A percentile compares a stretch with the other conserved stretches of the same genome.
These are phyloP conservation scores for Maconellicoccus hirsutus DNA, from an alignment of 1,140 invertebrate species.

Conservation along the genomic window DNA sequence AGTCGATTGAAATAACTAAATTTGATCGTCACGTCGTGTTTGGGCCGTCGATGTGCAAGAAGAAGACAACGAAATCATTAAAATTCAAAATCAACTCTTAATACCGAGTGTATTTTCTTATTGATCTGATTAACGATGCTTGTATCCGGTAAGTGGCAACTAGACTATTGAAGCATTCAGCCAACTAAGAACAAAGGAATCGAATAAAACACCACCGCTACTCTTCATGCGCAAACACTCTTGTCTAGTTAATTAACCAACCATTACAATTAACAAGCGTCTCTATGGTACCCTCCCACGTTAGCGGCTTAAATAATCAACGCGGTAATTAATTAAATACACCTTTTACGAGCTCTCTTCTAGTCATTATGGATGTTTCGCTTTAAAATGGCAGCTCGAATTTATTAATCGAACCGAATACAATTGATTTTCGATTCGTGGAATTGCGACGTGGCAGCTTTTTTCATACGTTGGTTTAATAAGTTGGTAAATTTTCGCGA, in stretches of 20 bases:
- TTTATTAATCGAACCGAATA: background rate
- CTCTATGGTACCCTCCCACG: background rate
- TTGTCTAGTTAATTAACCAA: slow-evolving; percentile 16
- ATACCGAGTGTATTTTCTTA: background rate
- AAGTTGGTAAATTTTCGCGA: no score
- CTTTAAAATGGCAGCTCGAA: slow-evolving; percentile 3
- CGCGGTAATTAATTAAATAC: background rate
- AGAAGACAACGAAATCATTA: no score
- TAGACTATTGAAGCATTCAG: slow-evolving; percentile 11
- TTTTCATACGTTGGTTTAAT: background rate
- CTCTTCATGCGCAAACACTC: background rate
- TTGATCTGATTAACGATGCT: slow-evolving; percentile 15
- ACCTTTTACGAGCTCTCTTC: background rate
- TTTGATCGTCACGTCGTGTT: no score
- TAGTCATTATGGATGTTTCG: background rate
- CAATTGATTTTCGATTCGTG: background rate
- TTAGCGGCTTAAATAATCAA: background rate
- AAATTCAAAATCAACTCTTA: no score
- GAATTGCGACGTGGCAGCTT: background rate
- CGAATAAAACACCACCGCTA: background rate
- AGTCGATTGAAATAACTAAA: no score
- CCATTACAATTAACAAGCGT: slow-evolving; percentile 8
- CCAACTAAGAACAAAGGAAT: slow-evolving; percentile 4
- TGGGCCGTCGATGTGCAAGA: no score
- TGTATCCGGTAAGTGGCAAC: slow-evolving; percentile 4